These are phyloP conservation scores for Diplazon laetatorius DNA, from an alignment of 2,888 invertebrate species.

Conservation along the genomic window DNA sequence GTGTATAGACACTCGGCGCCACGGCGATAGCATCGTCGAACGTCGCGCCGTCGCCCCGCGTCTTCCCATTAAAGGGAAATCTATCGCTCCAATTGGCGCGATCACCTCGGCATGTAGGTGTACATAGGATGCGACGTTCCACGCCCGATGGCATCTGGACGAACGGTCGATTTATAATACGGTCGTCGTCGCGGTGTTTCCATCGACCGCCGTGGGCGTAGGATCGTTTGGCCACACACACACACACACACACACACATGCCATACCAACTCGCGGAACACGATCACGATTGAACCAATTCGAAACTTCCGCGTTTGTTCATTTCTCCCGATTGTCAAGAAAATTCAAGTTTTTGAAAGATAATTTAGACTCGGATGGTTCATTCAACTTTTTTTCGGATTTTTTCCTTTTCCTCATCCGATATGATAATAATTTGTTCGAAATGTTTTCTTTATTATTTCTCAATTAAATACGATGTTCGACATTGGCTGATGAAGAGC, in stretches of 20 bases:
- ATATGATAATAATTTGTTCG: too few species aligned
- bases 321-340: not conserved
- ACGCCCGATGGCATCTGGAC: not conserved
- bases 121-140: not conserved
- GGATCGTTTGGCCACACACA: conserved; percentile 5
- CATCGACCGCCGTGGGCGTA: conserved; percentile 44
- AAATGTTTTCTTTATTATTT: too few species aligned
- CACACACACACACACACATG: too few species aligned
- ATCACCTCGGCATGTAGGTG: conserved; percentile 25
- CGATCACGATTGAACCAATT: too few species aligned
- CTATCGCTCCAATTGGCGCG: conserved; percentile 50
- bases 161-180: not conserved
- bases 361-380: too few species aligned
- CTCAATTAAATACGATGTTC: too few species aligned
- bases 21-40: conserved; percentile 15
- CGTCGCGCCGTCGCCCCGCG: conserved; percentile 23
- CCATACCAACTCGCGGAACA: too few species aligned
- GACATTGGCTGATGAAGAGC: too few species aligned
- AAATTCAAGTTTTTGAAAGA: too few species aligned
- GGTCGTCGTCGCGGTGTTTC: conserved; percentile 5
- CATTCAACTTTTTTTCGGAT: too few species aligned
- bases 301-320: not conserved
- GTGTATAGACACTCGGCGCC: not conserved
- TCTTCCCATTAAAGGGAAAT: conserved; percentile 52
- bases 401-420: too few species aligned